Conservation (phyloP, 2,113 vertebrate species). For the Embiotoca jacksoni region DNA sequence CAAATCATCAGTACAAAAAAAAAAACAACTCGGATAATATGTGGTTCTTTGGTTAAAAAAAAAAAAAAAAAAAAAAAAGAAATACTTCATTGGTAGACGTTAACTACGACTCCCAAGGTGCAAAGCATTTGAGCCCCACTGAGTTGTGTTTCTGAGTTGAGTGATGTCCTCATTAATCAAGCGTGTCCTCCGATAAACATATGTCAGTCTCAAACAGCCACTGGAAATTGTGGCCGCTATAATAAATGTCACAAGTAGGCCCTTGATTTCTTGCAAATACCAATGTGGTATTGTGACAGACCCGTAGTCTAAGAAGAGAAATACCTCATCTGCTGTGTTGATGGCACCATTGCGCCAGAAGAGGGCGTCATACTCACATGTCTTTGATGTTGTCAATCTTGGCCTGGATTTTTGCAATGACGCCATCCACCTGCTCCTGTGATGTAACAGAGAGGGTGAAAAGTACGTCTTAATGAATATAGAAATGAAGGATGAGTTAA, state of each 20-base stretch:
- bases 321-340: background rate
- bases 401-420: slow-evolving; percentile 83
- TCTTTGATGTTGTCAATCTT: slow-evolving; percentile 86
- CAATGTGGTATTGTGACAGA: background rate
- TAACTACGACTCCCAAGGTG: background rate
- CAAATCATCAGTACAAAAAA: no score
- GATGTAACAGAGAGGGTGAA: slow-evolving; percentile 2
- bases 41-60: background rate
- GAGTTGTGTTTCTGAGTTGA: background rate
- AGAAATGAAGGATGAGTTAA: background rate
- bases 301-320: no score
- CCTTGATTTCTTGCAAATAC: background rate
- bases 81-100: no score
- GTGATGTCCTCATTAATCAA: no score
- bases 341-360: slow-evolving; percentile 26
- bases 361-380: slow-evolving; percentile 85
- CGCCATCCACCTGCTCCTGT: slow-evolving; percentile 87
- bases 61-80: background rate
- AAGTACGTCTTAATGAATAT: background rate
- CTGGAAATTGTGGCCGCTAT: background rate
- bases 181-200: no score
- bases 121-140: background rate
- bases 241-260: background rate
- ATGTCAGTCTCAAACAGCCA: background rate
- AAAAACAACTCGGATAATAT: background rate